phyloP scores from a whole-genome alignment of 2,797 vertebrate genomes.

The Hemibagrus guttatus region DNA sequence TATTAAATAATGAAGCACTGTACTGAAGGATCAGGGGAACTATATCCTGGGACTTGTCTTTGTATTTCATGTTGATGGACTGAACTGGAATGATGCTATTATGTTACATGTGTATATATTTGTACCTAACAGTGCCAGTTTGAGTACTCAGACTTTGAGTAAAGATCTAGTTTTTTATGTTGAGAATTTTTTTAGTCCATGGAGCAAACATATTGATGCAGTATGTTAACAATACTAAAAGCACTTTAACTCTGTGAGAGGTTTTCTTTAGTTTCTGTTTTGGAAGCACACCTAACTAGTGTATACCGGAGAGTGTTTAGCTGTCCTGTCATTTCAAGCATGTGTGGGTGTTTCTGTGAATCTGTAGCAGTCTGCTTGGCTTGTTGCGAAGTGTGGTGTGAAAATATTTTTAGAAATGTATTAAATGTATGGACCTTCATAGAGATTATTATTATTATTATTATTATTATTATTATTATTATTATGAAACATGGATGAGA shows the following conservation, averaged over 20 bases:
- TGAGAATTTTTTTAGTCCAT: constrained; percentile 52
- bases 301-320: not conserved
- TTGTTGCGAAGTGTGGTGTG: not conserved
- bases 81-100: constrained; percentile 39
- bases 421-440: not conserved
- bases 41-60: not conserved
- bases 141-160: constrained; percentile 48
- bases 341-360: constrained; percentile 9
- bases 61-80: constrained; percentile 1
- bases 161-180: constrained; percentile 38
- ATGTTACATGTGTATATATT: constrained; percentile 57
- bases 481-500: not conserved
- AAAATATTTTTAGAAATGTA: not conserved
- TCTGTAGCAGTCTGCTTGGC: constrained; percentile 29
- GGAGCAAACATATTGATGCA: constrained; percentile 42
- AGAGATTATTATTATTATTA: constrained; percentile 3
- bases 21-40: constrained; percentile 23
- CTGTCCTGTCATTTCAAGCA: constrained; percentile 20
- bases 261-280: constrained; percentile 54
- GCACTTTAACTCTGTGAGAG: constrained; percentile 73
- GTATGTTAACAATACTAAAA: constrained; percentile 74
- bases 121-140: constrained; percentile 60
- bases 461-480: constrained; percentile 10
- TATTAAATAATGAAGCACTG: constrained; percentile 34
- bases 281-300: constrained; percentile 38